Evolutionary conservation across 2,113 vertebrate species (phyloP).

Genomic region (Vidua macroura): DNA sequence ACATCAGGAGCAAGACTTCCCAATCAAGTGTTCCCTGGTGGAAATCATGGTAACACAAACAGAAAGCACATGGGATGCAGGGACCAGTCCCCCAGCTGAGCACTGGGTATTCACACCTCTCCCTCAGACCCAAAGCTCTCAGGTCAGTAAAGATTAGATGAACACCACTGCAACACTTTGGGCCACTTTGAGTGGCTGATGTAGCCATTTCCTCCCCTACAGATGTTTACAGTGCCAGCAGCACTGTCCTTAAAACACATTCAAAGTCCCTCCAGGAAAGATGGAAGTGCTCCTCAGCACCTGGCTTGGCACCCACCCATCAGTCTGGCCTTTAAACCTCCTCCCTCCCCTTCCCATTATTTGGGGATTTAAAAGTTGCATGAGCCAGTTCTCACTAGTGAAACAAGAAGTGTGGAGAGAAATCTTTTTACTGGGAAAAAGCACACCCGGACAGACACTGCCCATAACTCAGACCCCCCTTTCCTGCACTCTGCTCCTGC

Average conservation of each 20-base stretch:
- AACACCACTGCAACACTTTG: not conserved
- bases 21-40: not conserved
- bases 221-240: not conserved
- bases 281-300: not conserved
- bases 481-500: not conserved
- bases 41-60: not conserved
- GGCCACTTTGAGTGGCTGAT: not conserved
- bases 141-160: not conserved
- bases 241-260: not conserved
- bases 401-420: not conserved
- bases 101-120: not conserved
- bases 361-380: not conserved
- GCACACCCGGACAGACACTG: not conserved
- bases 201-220: not conserved
- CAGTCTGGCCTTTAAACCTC: not conserved
- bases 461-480: not conserved
- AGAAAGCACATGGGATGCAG: fast-evolving
- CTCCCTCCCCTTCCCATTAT: not conserved
- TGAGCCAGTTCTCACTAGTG: not conserved
- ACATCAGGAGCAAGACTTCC: not conserved
- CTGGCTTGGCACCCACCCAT: not conserved
- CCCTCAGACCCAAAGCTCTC: not conserved
- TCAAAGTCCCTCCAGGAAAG: not conserved
- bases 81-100: not conserved
- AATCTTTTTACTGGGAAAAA: not conserved